Evolutionary conservation across 2,888 invertebrate genomes (phyloP).

Genomic region (Helobdella robusta): DNA sequence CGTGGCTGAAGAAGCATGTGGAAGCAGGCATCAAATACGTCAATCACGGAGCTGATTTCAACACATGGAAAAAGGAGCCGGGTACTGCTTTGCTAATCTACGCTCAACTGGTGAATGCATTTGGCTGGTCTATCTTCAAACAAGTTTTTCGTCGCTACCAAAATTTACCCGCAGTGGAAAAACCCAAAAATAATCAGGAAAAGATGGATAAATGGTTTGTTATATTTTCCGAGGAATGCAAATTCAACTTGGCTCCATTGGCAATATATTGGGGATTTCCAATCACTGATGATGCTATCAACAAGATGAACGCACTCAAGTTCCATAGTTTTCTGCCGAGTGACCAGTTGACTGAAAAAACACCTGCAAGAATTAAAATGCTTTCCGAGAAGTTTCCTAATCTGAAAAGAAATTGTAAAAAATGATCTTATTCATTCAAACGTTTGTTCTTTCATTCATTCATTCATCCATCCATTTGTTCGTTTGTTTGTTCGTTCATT

Average conservation of each 20-base stretch:
- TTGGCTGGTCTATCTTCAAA: slow-evolving; percentile 36
- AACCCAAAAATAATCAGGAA: slow-evolving; percentile 31
- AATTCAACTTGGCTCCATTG: slow-evolving; percentile 32
- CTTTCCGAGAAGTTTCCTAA: slow-evolving; percentile 12
- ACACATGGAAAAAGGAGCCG: slow-evolving; percentile 32
- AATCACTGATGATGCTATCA: slow-evolving; percentile 14
- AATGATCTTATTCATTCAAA: too few relatives aligned
- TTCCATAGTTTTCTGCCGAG: slow-evolving; percentile 29
- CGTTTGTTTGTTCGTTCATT: too few relatives aligned
- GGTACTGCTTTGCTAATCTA: slow-evolving; percentile 34
- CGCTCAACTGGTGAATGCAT: slow-evolving; percentile 35
- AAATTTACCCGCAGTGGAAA: neutral
- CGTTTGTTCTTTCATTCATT: too few relatives aligned
- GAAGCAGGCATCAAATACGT: slow-evolving; percentile 28
- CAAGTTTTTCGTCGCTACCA: slow-evolving; percentile 30
- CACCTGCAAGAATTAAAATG: slow-evolving; percentile 23
- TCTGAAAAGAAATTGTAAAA: neutral
- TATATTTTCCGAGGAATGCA: slow-evolving; percentile 31
- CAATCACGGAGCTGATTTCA: slow-evolving; percentile 28
- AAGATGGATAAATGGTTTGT: slow-evolving; percentile 36
- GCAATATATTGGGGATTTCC: slow-evolving; percentile 37
- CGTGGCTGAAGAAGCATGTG: slow-evolving; percentile 29
- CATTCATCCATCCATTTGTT: too few relatives aligned
- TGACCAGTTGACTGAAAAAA: slow-evolving; percentile 31
- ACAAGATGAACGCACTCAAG: slow-evolving; percentile 20